A percentile compares a stretch with the other conserved stretches of the same genome.
phyloP scores from a whole-genome alignment of 1,140 invertebrate genomes.

The Aphelenchoides besseyi region DNA sequence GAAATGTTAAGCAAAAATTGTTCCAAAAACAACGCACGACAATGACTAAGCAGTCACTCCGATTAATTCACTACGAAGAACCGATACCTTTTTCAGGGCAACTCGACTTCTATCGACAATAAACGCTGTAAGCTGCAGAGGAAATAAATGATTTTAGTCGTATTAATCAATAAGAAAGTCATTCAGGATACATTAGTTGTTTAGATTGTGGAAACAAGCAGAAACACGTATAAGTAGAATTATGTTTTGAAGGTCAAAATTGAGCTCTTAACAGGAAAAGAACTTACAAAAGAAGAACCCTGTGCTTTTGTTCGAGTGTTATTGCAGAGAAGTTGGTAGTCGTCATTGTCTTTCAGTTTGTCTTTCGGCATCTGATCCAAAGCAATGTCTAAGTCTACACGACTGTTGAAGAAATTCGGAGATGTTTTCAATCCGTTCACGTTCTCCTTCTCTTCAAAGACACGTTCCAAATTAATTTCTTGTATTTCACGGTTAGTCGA shows the following conservation, averaged over 20 bases:
- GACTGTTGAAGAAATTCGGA: slow-evolving; percentile 47
- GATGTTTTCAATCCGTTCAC: slow-evolving; percentile 24
- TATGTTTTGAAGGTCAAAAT: not conserved
- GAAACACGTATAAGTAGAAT: too few species aligned
- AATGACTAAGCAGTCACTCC: not conserved
- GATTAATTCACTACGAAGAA: slow-evolving; percentile 18
- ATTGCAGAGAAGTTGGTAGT: slow-evolving; percentile 53
- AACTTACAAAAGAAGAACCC: slow-evolving; percentile 44
- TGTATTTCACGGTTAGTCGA: slow-evolving; percentile 92
- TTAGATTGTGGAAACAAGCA: not conserved
- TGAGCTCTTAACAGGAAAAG: not conserved
- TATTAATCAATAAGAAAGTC: slow-evolving; percentile 24
- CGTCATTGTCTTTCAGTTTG: slow-evolving; percentile 57
- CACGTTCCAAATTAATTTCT: slow-evolving; percentile 90
- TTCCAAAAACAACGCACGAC: too few species aligned
- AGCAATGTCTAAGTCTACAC: slow-evolving; percentile 53
- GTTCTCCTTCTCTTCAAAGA: slow-evolving; percentile 56
- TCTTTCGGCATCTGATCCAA: slow-evolving; percentile 46
- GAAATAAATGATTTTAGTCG: slow-evolving; percentile 5
- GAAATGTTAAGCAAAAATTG: too few species aligned
- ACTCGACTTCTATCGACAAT: slow-evolving; percentile 60
- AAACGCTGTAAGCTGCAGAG: slow-evolving; percentile 56
- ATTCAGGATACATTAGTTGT: not conserved
- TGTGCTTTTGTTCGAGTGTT: slow-evolving; percentile 34
- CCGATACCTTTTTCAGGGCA: slow-evolving; percentile 56